These are phyloP conservation scores for Tragopan temminckii DNA, from an alignment of 2,797 vertebrate genomes.

Conservation along the genomic window DNA sequence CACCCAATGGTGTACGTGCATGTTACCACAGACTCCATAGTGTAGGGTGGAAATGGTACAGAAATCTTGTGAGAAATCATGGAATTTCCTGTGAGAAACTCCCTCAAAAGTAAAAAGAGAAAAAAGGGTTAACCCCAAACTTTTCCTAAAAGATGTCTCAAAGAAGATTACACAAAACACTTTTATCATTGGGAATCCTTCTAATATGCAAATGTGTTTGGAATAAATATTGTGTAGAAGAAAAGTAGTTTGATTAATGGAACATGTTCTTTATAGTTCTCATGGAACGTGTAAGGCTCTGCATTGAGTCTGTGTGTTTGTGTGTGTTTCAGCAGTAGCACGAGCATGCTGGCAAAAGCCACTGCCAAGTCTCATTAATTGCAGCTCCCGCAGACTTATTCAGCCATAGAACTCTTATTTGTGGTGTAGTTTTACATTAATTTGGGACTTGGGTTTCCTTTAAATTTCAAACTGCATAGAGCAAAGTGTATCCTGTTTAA, in stretches of 20 bases:
- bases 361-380: constrained; percentile 77
- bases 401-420: constrained; percentile 57
- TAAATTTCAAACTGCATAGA: constrained; percentile 33
- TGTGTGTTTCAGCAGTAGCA: constrained; percentile 23
- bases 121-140: constrained; percentile 15
- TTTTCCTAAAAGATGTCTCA: neutral
- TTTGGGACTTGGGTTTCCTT: constrained; percentile 49
- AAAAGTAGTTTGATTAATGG: constrained; percentile 52
- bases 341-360: constrained; percentile 67
- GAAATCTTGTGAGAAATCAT: neutral
- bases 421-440: constrained; percentile 66
- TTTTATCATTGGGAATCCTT: constrained; percentile 7
- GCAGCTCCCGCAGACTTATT: constrained; percentile 71
- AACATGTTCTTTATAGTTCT: constrained; percentile 44
- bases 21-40: neutral
- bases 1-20: neutral
- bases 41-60: neutral
- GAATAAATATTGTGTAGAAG: constrained; percentile 15
- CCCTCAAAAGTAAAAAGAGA: neutral
- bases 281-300: neutral
- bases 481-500: neutral
- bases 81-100: neutral
- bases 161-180: constrained; percentile 12
- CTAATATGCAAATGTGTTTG: constrained; percentile 48
- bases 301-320: neutral